Evolutionary conservation across 2,888 invertebrate species (phyloP).

Genomic region (Zelleria hepariella): DNA sequence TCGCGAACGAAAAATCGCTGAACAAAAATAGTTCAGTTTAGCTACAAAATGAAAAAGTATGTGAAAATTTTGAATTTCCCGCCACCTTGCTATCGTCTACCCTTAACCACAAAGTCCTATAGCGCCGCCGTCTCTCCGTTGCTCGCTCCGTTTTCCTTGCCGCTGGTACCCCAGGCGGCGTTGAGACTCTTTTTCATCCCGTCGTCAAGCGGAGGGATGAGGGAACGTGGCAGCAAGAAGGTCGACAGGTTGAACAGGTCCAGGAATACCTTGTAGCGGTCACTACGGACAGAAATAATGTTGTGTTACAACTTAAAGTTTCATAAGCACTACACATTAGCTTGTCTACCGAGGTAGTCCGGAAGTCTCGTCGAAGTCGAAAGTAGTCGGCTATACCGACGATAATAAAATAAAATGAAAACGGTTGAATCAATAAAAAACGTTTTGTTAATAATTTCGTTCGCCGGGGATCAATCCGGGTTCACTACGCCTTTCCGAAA

Average conservation of each 20-base stretch:
- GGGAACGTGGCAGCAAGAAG: slow-evolving; percentile 91
- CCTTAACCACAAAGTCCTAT: slow-evolving; percentile 16
- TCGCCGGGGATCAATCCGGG: too few relatives aligned
- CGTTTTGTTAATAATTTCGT: too few relatives aligned
- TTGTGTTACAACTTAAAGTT: not conserved
- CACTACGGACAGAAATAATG: slow-evolving; percentile 73
- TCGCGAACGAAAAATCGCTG: not conserved
- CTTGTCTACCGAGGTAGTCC: not conserved
- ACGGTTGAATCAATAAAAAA: too few relatives aligned
- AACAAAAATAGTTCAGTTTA: too few relatives aligned
- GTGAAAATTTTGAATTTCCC: too few relatives aligned
- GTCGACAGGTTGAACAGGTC: slow-evolving; percentile 98
- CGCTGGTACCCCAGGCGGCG: slow-evolving; percentile 63
- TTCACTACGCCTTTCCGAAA: too few relatives aligned
- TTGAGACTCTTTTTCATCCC: slow-evolving; percentile 85
- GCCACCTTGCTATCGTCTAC: too few relatives aligned
- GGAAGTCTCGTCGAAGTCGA: too few relatives aligned
- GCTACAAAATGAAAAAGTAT: too few relatives aligned
- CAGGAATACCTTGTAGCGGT: slow-evolving; percentile 98
- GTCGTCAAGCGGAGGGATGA: slow-evolving; percentile 90
- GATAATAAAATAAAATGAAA: too few relatives aligned
- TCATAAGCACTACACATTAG: not conserved
- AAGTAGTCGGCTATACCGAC: too few relatives aligned
- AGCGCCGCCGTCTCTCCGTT: slow-evolving; percentile 24
- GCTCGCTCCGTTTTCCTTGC: slow-evolving; percentile 18